These are phyloP conservation scores for Larimichthys crocea DNA, from an alignment of 2,113 vertebrate genomes.

Conservation along the genomic window DNA sequence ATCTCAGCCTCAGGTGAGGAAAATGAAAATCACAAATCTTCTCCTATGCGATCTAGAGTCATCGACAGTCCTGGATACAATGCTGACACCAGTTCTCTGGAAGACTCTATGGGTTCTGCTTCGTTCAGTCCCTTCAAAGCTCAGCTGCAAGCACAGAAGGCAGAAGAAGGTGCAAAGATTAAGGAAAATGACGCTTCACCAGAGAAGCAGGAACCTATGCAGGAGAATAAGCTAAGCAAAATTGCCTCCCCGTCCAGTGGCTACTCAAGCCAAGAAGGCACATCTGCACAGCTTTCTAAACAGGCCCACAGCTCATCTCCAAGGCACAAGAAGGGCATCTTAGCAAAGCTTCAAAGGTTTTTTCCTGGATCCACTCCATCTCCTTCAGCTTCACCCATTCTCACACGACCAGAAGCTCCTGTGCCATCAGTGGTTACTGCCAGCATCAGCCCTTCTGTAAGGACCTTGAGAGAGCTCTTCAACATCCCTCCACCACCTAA, in stretches of 20 bases:
- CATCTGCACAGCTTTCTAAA: conserved; percentile 82
- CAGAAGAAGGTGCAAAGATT: conserved; percentile 65
- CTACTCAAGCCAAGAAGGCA: conserved; percentile 90
- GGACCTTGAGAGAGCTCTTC: conserved; percentile 80
- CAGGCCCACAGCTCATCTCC: conserved; percentile 77
- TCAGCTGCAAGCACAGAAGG: conserved; percentile 50
- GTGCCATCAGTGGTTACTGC: conserved; percentile 13
- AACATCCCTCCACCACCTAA: conserved; percentile 92
- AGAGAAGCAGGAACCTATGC: conserved; percentile 18
- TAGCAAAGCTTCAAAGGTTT: conserved; percentile 85
- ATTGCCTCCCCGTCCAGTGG: conserved; percentile 91
- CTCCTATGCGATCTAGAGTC: conserved; percentile 26
- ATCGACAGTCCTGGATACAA: conserved; percentile 76
- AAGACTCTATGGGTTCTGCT: conserved; percentile 62
- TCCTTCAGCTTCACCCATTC: conserved; percentile 72
- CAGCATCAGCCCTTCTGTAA: conserved; percentile 68
- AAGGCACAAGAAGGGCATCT: conserved; percentile 78
- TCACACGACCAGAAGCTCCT: background rate
- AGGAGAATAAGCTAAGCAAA: conserved; percentile 69
- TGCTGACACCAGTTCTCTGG: conserved; percentile 80
- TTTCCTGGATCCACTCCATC: conserved; percentile 78
- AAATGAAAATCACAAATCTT: conserved; percentile 70
- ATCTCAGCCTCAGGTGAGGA: conserved; percentile 10
- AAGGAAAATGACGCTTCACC: conserved; percentile 71
- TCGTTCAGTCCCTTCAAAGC: conserved; percentile 57